Base-by-base conservation (phyloP, 2,797 vertebrate species). In the Urosaurus nigricauda region DNA sequence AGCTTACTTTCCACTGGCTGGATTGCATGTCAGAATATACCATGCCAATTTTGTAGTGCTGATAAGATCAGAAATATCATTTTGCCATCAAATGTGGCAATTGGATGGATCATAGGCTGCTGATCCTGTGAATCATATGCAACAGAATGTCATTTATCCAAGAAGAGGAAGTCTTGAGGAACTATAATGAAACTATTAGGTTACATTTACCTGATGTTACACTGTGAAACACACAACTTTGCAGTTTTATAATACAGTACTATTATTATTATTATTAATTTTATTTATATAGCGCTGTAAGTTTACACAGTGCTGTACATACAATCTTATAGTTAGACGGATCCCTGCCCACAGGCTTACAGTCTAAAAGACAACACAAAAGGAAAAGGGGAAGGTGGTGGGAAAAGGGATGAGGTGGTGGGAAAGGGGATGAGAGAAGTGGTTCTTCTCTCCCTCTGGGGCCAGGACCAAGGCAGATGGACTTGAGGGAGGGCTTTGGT, bases 1-100 rank as follows among this genome's bases (percentile, higher is more conserved):
- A 80, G 70, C 51, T 51, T 37, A 24, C 51, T 87, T 71, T 80
- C 16, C 37, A n/a, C 65, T 80, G 16, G 35, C 35, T 73, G 78
- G 65, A n/a, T 81, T 81, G 47, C 77, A 80, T 73, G 24, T 58
- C 79, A 60, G 70, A 35, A 74, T 63, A 26, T 74, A 71, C 19
- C 29, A 7, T 73, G 37, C 24, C 73, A 16, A 26, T 73, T 87
- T 82, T n/a, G 19, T 35, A 37, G 37, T 53, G 6, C 60, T 82
- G 86, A n/a, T 87, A 60, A n/a, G 68, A 82, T 82, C 29, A 58
- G n/a, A 80, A 80, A 35, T 16, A 7, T 87, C 85, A 19, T 86
- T 47, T 75, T 56, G 37, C 29, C 74, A 35, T 24, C 43, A 35
- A 70, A 79, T 70, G 47, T n/a, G 37, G 26, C 58, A 60, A 35